Evolutionary conservation across 92 coral and sea anemone genomes (phyloP).

Genomic region (Phenganax marumi): DNA sequence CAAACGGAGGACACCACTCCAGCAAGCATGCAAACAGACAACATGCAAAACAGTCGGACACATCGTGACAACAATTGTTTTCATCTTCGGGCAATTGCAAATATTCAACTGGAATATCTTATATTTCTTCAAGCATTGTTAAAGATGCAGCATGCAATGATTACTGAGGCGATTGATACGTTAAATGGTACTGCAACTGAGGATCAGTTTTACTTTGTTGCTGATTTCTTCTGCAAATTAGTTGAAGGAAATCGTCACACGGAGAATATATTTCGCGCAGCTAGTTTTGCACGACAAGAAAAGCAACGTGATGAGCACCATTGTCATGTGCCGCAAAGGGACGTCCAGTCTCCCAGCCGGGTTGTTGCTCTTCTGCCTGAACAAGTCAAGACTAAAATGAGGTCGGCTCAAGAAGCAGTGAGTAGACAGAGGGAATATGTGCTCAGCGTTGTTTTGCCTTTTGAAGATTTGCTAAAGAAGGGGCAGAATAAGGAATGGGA

Average conservation of each 20-base stretch:
- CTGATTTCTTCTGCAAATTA: conserved; percentile 15
- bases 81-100: background rate
- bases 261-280: background rate
- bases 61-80: background rate
- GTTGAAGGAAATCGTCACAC: conserved; percentile 22
- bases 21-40: background rate
- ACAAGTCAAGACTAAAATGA: conserved; percentile 8
- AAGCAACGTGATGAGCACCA: conserved; percentile 16
- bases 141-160: conserved; percentile 4
- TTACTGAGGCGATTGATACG: conserved; percentile 12
- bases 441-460: conserved; percentile 7
- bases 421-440: conserved; percentile 6
- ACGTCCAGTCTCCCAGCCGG: background rate
- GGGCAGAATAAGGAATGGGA: background rate
- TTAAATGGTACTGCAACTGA: conserved; percentile 2
- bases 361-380: background rate
- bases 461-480: background rate
- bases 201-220: conserved; percentile 23
- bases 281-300: background rate
- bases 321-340: conserved; percentile 1
- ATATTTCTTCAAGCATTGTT: background rate
- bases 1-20: background rate
- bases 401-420: conserved; percentile 6
- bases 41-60: background rate
- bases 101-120: conserved; percentile 20